Percentiles rank a stretch among this genome's conserved stretches.
Conservation (phyloP, 2,797 vertebrate genomes). For the Hapalemur alaotrensis region DNA sequence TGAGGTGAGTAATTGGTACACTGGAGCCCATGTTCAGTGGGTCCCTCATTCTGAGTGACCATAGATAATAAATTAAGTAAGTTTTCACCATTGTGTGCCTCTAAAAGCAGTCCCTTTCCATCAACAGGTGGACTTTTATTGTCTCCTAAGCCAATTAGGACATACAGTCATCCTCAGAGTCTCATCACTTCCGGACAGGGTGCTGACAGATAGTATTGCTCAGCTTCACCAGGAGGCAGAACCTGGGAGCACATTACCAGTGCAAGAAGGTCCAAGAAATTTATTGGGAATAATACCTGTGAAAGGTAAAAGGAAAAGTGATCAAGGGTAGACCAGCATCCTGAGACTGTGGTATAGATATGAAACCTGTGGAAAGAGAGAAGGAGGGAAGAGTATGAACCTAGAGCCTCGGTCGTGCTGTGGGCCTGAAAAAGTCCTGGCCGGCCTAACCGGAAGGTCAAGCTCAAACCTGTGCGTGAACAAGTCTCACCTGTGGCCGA, state of each 20-base stretch:
- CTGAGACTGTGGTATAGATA: neutral
- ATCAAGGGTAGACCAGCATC: neutral
- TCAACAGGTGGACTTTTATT: neutral
- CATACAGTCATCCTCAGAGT: neutral
- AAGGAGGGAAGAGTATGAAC: neutral
- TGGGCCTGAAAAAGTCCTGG: neutral
- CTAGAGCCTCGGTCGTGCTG: neutral
- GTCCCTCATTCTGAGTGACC: neutral
- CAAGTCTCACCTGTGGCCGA: neutral
- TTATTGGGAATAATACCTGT: neutral
- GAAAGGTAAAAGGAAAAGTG: neutral
- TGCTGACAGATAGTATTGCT: neutral
- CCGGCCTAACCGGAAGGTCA: neutral
- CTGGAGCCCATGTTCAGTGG: neutral
- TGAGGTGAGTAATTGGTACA: neutral
- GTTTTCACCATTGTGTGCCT: neutral
- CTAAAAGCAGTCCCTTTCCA: neutral
- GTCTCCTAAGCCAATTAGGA: neutral
- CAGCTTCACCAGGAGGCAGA: neutral
- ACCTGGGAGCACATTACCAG: neutral
- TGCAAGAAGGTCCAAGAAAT: neutral
- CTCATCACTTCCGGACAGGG: neutral
- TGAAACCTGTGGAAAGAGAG: neutral
- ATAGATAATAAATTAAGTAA: neutral
- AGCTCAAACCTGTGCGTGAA: neutral